A percentile compares a stretch with the other conserved stretches of the same genome.
These are phyloP conservation scores for Pseudoips prasinana DNA, from an alignment of 2,888 invertebrate species.

Conservation along the genomic window DNA sequence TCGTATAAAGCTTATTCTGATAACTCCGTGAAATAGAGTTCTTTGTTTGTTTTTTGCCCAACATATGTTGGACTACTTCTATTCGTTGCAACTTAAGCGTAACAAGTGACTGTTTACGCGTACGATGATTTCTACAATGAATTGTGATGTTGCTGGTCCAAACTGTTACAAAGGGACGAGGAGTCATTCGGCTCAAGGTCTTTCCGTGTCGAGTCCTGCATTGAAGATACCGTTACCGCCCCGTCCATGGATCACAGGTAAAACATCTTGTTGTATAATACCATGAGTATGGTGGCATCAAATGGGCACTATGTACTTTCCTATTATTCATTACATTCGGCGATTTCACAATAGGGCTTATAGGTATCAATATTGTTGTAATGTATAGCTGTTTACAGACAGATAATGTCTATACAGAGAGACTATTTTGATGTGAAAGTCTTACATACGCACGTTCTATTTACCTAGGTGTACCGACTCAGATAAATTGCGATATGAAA, in stretches of 20 bases:
- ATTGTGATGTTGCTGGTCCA: conserved; percentile 41
- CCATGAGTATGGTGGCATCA: conserved; percentile 16
- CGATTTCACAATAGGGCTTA: no score
- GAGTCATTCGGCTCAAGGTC: conserved; percentile 74
- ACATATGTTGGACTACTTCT: conserved; percentile 66
- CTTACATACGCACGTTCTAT: no score
- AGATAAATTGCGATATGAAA: no score
- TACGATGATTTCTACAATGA: conserved; percentile 54
- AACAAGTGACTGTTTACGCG: conserved; percentile 29
- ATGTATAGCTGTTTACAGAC: no score
- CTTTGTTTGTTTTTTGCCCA: conserved; percentile 56
- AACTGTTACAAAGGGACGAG: conserved; percentile 46
- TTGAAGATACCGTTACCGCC: conserved; percentile 79
- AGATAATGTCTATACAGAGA: no score
- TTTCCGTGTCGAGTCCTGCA: conserved; percentile 58
- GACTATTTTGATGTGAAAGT: no score
- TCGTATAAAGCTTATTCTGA: conserved; percentile 39
- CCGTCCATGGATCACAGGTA: conserved; percentile 76
- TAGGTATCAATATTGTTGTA: no score
- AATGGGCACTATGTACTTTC: no score
- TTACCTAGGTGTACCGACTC: no score
- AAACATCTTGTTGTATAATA: conserved; percentile 20
- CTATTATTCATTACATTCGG: no score
- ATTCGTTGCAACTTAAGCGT: conserved; percentile 44
- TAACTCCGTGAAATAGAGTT: conserved; percentile 46